phyloP scores from a whole-genome alignment of 1,140 invertebrate genomes.

The Drosophila albomicans region DNA sequence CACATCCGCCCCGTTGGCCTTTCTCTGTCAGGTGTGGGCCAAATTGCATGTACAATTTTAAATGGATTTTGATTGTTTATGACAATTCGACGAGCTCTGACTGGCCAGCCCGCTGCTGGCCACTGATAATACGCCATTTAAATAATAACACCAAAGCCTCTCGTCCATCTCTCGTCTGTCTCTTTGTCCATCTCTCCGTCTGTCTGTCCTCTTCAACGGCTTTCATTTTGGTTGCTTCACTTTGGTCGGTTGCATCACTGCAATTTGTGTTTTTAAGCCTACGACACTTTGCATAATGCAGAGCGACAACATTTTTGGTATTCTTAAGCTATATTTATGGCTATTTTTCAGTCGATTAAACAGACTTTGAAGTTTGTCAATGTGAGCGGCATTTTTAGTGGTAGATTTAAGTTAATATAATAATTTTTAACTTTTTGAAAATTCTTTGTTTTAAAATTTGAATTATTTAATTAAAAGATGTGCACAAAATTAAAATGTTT shows the following conservation, averaged over 20 bases:
- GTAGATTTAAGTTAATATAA: too few relatives aligned
- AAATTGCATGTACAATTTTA: slow-evolving; percentile 83
- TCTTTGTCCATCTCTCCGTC: background rate
- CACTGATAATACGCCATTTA: slow-evolving; percentile 81
- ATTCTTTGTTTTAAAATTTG: too few relatives aligned
- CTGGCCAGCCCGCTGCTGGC: slow-evolving; percentile 68
- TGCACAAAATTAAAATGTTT: too few relatives aligned
- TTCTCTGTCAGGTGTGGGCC: slow-evolving; percentile 45
- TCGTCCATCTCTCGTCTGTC: background rate
- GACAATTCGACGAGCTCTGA: slow-evolving; percentile 73
- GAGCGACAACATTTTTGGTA: slow-evolving; percentile 8
- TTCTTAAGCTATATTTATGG: slow-evolving; percentile 27
- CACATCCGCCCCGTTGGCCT: background rate
- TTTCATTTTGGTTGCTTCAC: background rate
- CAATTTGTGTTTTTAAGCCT: slow-evolving; percentile 64
- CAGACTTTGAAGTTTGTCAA: background rate
- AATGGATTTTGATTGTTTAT: slow-evolving; percentile 84
- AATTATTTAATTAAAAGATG: too few relatives aligned
- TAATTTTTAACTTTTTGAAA: too few relatives aligned
- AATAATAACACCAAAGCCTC: slow-evolving; percentile 59
- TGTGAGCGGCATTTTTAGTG: too few relatives aligned
- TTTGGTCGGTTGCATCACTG: slow-evolving; percentile 20
- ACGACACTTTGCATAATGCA: slow-evolving; percentile 50
- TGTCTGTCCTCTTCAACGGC: background rate
- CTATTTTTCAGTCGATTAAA: background rate